A percentile compares a stretch with the other conserved stretches of the same genome.
Conservation (phyloP, 2,113 vertebrate species). For the Onychorhynchus coronatus region DNA sequence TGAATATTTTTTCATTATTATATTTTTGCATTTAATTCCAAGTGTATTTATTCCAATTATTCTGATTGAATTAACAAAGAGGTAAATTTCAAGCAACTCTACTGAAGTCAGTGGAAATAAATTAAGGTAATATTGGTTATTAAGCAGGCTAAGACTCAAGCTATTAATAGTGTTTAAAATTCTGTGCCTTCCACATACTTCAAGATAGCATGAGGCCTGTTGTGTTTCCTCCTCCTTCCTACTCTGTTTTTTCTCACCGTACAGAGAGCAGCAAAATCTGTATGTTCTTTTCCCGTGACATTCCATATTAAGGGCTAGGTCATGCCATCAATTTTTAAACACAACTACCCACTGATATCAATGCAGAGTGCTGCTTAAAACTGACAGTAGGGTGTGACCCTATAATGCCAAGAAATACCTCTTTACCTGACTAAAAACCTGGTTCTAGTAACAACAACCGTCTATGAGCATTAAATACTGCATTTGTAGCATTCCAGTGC, state of each 20-base stretch:
- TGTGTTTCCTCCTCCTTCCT: not conserved
- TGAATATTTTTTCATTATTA: not conserved
- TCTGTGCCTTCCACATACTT: not conserved
- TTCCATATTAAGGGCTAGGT: constrained; percentile 9
- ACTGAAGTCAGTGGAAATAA: not conserved
- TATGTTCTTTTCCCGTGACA: not conserved
- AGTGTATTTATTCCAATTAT: not conserved
- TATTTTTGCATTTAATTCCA: not conserved
- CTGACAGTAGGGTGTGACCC: not conserved
- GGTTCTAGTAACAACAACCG: not conserved
- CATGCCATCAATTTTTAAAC: constrained; percentile 47
- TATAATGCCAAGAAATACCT: constrained; percentile 6
- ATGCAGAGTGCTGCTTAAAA: constrained; percentile 13
- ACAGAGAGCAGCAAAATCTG: not conserved
- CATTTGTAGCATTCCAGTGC: constrained; percentile 22
- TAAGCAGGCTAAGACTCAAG: not conserved
- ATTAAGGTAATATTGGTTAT: not conserved
- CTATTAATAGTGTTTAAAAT: not conserved
- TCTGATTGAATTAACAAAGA: not conserved
- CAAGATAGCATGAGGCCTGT: not conserved
- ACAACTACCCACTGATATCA: constrained; percentile 36
- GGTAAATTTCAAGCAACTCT: not conserved
- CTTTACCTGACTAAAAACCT: constrained; percentile 19
- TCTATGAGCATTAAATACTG: constrained; percentile 16
- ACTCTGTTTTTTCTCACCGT: not conserved